Evolutionary conservation across 2,888 invertebrate species (phyloP).

Genomic region (Blomia tropicalis): DNA sequence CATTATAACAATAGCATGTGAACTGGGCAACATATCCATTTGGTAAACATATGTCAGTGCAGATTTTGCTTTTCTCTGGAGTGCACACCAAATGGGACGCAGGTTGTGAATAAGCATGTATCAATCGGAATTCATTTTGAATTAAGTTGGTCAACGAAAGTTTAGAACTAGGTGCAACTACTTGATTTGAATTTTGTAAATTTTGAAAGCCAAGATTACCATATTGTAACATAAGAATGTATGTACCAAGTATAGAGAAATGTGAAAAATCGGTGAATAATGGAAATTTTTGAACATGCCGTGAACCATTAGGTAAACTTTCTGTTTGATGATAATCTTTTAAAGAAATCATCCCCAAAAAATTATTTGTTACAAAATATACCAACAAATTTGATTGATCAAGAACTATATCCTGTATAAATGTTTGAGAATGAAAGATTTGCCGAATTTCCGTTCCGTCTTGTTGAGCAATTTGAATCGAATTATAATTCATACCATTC

Average conservation of each 20-base stretch:
- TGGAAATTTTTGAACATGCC: too few relatives aligned
- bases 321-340: neutral
- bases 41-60: neutral
- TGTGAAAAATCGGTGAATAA: too few relatives aligned
- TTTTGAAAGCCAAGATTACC: neutral
- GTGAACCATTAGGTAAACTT: too few relatives aligned
- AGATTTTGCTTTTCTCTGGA: neutral
- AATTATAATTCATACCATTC: neutral
- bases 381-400: neutral
- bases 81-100: neutral
- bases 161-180: neutral
- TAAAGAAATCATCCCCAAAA: neutral
- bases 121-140: neutral
- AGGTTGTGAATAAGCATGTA: neutral
- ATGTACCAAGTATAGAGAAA: too few relatives aligned
- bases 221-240: neutral
- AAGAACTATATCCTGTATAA: neutral
- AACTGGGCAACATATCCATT: neutral
- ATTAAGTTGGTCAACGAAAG: neutral
- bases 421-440: neutral
- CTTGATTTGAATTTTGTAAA: neutral
- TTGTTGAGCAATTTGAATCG: neutral
- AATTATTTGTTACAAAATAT: neutral
- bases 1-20: neutral
- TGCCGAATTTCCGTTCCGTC: neutral